Evolutionary conservation across 2,888 invertebrate genomes (phyloP).

Genomic region (Megalurothrips usitatus): DNA sequence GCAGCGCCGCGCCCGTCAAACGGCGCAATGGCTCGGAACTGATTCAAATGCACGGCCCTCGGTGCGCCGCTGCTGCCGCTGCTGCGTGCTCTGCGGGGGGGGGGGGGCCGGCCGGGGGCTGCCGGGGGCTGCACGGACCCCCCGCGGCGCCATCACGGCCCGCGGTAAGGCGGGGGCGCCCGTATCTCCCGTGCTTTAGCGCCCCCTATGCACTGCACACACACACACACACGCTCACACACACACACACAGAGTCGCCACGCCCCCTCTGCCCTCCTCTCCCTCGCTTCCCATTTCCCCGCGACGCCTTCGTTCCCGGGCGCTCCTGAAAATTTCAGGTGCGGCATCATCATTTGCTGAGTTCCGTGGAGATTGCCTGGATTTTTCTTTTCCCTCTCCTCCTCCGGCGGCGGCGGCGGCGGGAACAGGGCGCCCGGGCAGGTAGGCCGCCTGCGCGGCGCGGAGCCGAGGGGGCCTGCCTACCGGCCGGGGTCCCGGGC

Average conservation of each 20-base stretch:
- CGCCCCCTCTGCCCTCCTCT: too few species aligned
- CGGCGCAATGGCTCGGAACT: conserved; percentile 19
- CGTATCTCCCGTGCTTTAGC: conserved; percentile 12
- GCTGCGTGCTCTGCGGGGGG: too few species aligned
- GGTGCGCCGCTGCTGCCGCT: neutral
- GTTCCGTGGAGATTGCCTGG: neutral
- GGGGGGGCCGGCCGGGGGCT: too few species aligned
- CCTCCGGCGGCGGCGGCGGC: neutral
- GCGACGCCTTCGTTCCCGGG: neutral
- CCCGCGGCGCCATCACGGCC: neutral
- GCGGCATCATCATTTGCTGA: conserved; percentile 6
- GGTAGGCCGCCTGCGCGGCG: neutral
- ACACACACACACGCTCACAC: too few species aligned
- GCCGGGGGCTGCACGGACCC: too few species aligned
- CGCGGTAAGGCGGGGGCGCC: neutral
- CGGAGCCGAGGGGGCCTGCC: neutral
- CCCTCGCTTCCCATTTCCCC: too few species aligned
- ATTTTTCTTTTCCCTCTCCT: neutral
- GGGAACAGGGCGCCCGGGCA: neutral
- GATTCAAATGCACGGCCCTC: conserved; percentile 6
- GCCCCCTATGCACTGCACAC: neutral
- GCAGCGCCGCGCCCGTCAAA: neutral
- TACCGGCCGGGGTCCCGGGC: neutral
- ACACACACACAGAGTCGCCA: neutral
- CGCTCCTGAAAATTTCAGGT: neutral